Evolutionary conservation across 2,113 vertebrate species (phyloP).

Genomic region (Petrocephalus zakoni): DNA sequence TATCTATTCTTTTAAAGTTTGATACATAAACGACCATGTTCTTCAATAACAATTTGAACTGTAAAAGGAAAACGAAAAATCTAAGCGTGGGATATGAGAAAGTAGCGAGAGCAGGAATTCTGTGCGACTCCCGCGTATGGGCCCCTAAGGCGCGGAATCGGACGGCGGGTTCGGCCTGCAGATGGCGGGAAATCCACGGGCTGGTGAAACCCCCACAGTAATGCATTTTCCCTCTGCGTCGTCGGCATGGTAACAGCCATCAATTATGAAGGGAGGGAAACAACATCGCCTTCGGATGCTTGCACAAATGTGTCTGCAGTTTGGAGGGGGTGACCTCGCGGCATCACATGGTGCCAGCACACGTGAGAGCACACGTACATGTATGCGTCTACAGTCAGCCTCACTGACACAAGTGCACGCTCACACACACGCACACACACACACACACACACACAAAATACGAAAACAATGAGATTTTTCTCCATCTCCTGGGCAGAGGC

Average conservation of each 20-base stretch:
- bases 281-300: background rate
- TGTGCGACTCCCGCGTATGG: background rate
- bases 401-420: background rate
- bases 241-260: background rate
- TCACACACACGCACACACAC: background rate
- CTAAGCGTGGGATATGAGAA: background rate
- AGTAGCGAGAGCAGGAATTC: background rate
- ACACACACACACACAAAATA: background rate
- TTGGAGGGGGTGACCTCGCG: background rate
- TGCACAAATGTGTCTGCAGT: background rate
- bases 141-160: background rate
- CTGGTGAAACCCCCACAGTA: background rate
- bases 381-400: background rate
- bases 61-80: background rate
- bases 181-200: background rate
- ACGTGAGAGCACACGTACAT: background rate
- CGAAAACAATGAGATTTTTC: conserved; percentile 17
- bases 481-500: conserved; percentile 22
- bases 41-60: background rate
- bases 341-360: background rate
- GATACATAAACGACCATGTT: too few species aligned
- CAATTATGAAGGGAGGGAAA: conserved; percentile 10
- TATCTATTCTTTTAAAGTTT: too few species aligned
- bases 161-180: background rate
- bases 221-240: background rate